Evolutionary conservation across 2,113 vertebrate species (phyloP).

Genomic region (Pluvialis apricaria): DNA sequence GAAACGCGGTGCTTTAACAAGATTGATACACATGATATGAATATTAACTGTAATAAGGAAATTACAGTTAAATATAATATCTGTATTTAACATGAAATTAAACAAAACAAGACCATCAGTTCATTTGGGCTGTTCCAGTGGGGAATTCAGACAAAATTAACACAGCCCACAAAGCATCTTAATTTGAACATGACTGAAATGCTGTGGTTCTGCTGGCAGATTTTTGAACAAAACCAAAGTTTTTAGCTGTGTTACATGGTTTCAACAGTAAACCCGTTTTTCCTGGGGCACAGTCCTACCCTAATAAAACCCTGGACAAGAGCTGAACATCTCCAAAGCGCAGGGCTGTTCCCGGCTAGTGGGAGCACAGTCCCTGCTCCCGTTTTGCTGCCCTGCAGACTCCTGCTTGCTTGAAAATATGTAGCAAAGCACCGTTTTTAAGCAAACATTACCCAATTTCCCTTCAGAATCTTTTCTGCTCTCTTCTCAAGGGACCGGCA

Average conservation of each 20-base stretch:
- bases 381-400: background rate
- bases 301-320: background rate
- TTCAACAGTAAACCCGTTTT: background rate
- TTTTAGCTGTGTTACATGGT: background rate
- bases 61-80: constrained; percentile 30
- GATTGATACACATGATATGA: background rate
- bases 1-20: background rate
- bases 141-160: constrained; percentile 49
- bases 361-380: background rate
- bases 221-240: background rate
- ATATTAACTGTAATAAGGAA: constrained; percentile 32
- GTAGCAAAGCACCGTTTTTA: background rate
- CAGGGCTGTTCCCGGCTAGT: rapidly evolving
- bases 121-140: constrained; percentile 8
- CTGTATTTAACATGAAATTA: constrained; percentile 40
- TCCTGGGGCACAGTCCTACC: background rate
- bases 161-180: background rate
- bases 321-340: background rate
- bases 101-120: constrained; percentile 29
- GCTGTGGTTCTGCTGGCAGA: background rate
- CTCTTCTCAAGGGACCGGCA: background rate
- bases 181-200: background rate
- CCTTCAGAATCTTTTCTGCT: background rate
- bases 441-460: background rate
- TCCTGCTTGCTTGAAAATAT: background rate